phyloP scores from a whole-genome alignment of 37 sponge, comb jelly and placozoan species.

The Lycopodina hypogea region DNA sequence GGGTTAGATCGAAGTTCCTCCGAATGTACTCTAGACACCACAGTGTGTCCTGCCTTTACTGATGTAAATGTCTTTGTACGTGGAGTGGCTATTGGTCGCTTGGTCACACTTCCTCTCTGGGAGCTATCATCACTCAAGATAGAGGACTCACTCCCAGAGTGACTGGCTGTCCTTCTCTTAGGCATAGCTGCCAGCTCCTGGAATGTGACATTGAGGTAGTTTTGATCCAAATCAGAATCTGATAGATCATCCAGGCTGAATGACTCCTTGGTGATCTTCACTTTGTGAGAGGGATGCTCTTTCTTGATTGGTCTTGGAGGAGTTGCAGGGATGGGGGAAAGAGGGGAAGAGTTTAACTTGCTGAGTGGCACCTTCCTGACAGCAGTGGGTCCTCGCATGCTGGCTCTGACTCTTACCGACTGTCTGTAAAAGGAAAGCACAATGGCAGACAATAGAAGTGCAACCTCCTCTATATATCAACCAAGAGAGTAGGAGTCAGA shows the following conservation, averaged over 20 bases:
- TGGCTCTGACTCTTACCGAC: neutral
- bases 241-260: neutral
- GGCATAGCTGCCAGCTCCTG: neutral
- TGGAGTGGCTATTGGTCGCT: constrained; percentile 4
- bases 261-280: neutral
- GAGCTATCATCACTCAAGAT: neutral
- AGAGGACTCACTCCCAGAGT: neutral
- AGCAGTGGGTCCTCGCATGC: neutral
- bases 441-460: neutral
- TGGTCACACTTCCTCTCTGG: neutral
- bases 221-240: neutral
- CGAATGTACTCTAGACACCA: too few species aligned
- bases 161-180: neutral
- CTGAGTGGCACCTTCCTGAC: neutral
- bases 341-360: neutral
- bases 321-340: neutral
- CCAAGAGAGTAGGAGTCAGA: too few species aligned
- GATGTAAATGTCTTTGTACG: too few species aligned
- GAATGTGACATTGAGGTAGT: neutral
- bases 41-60: too few species aligned
- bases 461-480: too few species aligned
- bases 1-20: neutral
- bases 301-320: too few species aligned
- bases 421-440: neutral
- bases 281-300: too few species aligned